phyloP scores from a whole-genome alignment of 2,113 vertebrate species.

The Myotis lucifugus region DNA sequence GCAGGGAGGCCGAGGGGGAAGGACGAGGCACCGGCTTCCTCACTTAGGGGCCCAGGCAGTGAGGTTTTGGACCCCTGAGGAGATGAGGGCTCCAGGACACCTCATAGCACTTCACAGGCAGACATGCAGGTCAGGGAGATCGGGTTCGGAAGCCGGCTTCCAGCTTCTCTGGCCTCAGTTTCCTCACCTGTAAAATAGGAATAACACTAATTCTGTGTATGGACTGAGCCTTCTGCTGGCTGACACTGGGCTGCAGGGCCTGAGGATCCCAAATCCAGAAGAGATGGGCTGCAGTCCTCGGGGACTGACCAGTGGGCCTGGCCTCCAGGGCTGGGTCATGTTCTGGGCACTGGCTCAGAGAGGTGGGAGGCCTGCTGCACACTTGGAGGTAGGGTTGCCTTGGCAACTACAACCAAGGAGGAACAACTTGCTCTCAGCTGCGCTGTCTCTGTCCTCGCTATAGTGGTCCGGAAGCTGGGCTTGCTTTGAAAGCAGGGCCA shows the following conservation, averaged over 20 bases:
- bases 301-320: background rate
- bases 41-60: background rate
- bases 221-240: background rate
- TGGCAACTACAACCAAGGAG: background rate
- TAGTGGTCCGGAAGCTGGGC: background rate
- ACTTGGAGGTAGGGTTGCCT: conserved; percentile 22
- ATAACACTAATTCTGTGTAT: background rate
- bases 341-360: background rate
- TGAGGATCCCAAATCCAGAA: background rate
- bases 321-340: background rate
- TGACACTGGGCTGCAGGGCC: background rate
- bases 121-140: background rate
- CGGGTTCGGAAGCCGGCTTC: background rate
- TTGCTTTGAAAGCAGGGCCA: background rate
- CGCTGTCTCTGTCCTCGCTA: background rate
- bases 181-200: background rate
- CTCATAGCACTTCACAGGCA: no score
- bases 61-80: background rate
- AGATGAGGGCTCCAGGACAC: background rate
- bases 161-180: background rate
- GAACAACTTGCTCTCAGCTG: background rate
- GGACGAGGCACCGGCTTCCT: background rate
- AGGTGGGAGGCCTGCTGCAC: background rate
- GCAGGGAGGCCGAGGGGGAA: background rate
- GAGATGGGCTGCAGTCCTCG: background rate